Evolutionary conservation across 2,797 vertebrate genomes (phyloP).

Genomic region (Falco columbarius): DNA sequence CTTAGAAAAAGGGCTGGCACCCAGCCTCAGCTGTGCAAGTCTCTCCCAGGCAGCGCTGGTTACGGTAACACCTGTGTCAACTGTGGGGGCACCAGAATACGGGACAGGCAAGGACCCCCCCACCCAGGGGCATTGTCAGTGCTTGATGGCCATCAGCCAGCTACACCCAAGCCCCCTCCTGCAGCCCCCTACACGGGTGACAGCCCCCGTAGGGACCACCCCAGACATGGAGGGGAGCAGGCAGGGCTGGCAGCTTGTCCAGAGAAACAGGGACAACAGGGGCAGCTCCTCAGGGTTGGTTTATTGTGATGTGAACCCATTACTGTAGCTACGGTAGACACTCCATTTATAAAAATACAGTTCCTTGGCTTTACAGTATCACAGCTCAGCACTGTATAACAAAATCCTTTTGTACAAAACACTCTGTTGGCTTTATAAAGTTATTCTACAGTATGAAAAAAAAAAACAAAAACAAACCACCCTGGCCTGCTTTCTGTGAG

Average conservation of each 20-base stretch:
- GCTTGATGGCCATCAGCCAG: accelerated
- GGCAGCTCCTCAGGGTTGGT: not conserved
- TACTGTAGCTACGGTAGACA: not conserved
- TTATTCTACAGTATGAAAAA: not conserved
- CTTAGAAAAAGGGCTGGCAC: not conserved
- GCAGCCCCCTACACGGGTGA: not conserved
- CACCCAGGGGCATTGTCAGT: no score
- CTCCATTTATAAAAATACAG: not conserved
- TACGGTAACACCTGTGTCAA: accelerated
- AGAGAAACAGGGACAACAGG: no score
- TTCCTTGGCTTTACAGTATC: not conserved
- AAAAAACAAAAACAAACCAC: not conserved
- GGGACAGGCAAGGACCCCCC: not conserved
- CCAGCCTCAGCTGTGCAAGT: not conserved
- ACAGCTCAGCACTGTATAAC: not conserved
- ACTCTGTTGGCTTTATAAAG: not conserved
- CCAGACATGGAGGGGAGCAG: accelerated
- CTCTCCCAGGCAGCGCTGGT: accelerated
- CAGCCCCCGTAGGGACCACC: not conserved
- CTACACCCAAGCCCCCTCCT: not conserved
- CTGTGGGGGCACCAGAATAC: accelerated
- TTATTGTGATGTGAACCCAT: not conserved
- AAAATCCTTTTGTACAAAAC: not conserved
- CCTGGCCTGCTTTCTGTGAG: not conserved
- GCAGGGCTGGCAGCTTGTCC: not conserved